Evolutionary conservation across 2,888 invertebrate genomes (phyloP).

Genomic region (Podabrus alpinus): DNA sequence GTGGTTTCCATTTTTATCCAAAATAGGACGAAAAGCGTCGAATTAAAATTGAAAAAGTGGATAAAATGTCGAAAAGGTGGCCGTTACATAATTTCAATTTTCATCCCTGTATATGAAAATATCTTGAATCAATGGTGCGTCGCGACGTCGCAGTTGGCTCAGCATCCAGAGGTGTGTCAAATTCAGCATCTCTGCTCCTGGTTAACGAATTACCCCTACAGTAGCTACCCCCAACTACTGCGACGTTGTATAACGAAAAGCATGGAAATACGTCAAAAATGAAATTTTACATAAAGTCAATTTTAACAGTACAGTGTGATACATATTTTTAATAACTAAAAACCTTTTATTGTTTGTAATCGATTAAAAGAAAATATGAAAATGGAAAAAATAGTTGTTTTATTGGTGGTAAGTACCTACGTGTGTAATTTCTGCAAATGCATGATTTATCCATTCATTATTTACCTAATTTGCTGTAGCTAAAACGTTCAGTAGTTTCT

Average conservation of each 20-base stretch:
- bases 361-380: not conserved
- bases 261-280: conserved; percentile 13
- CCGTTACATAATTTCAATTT: not conserved
- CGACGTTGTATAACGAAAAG: conserved; percentile 18
- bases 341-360: not conserved
- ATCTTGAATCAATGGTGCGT: conserved; percentile 51
- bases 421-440: not conserved
- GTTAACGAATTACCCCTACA: conserved; percentile 31
- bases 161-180: conserved; percentile 50
- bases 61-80: not conserved
- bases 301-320: not conserved
- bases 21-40: too few relatives aligned
- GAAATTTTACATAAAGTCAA: conserved; percentile 1
- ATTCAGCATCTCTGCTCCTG: conserved; percentile 37
- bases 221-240: conserved; percentile 23
- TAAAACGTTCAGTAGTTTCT: not conserved
- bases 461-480: not conserved
- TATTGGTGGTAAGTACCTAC: conserved; percentile 1
- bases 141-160: conserved; percentile 50
- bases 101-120: conserved; percentile 30
- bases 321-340: not conserved
- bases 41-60: not conserved
- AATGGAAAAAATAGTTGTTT: not conserved
- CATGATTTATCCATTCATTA: not conserved
- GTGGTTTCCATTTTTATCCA: not conserved